Conservation (phyloP, 1,140 invertebrate genomes). For the Drosophila obscura region DNA sequence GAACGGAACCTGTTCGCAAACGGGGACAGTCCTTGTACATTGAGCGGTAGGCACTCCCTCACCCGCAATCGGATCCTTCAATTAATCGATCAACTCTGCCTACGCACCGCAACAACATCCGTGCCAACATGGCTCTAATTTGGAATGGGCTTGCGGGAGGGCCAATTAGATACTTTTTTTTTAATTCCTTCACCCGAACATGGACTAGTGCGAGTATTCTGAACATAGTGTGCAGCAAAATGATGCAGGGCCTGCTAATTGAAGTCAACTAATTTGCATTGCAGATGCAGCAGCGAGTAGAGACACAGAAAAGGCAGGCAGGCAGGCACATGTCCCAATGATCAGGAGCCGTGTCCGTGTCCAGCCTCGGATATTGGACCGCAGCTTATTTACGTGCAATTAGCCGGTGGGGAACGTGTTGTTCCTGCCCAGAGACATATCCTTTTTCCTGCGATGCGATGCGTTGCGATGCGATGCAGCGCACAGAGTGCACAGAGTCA, state of each 20-base stretch:
- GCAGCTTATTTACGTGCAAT: conserved; percentile 58
- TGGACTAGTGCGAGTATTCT: conserved; percentile 8
- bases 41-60: no score
- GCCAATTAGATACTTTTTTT: conserved; percentile 26
- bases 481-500: background rate
- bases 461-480: no score
- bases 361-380: conserved; percentile 15
- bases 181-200: conserved; percentile 12
- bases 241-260: conserved; percentile 57
- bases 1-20: background rate
- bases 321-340: conserved; percentile 3
- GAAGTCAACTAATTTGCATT: conserved; percentile 65
- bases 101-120: conserved; percentile 30
- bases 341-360: conserved; percentile 4
- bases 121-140: conserved; percentile 12
- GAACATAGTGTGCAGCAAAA: conserved; percentile 34
- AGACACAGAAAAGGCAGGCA: conserved; percentile 44
- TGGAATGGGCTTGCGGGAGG: background rate
- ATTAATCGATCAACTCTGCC: conserved; percentile 27
- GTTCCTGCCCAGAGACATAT: conserved; percentile 9
- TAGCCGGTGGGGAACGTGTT: conserved; percentile 46
- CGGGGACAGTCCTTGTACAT: background rate
- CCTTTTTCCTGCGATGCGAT: conserved; percentile 1
- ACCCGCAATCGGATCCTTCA: conserved; percentile 21
- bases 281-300: conserved; percentile 19